A percentile compares a stretch with the other conserved stretches of the same genome.
These are phyloP conservation scores for Danio aesculapii DNA, from an alignment of 2,797 vertebrate genomes.

Conservation along the genomic window DNA sequence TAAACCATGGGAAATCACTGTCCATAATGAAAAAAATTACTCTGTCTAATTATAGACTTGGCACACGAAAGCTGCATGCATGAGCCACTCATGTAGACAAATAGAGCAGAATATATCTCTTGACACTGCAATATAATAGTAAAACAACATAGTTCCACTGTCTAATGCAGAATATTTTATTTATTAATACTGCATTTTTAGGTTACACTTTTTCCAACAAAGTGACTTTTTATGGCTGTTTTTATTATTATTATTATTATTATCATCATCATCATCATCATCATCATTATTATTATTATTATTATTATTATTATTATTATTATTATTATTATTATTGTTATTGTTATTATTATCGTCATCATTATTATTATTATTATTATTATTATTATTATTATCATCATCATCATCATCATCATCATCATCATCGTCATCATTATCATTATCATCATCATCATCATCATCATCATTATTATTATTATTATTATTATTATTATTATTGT, in stretches of 20 bases:
- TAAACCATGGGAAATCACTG: conserved; percentile 6
- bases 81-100: conserved; percentile 3
- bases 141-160: background rate
- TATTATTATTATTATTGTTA: background rate
- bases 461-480: background rate
- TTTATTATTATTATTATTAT: background rate
- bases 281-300: background rate
- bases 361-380: background rate
- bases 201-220: no score
- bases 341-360: background rate
- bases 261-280: no score
- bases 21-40: conserved; percentile 8
- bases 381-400: background rate
- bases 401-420: no score
- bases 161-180: background rate
- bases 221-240: background rate
- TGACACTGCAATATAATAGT: background rate
- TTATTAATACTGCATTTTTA: no score
- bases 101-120: conserved; percentile 1
- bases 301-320: background rate
- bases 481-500: background rate
- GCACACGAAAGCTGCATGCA: conserved; percentile 5
- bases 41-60: conserved; percentile 22
- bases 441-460: no score
- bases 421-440: no score